These are phyloP conservation scores for Stenoptilia bipunctidactyla DNA, from an alignment of 2,888 invertebrate species.

Conservation along the genomic window DNA sequence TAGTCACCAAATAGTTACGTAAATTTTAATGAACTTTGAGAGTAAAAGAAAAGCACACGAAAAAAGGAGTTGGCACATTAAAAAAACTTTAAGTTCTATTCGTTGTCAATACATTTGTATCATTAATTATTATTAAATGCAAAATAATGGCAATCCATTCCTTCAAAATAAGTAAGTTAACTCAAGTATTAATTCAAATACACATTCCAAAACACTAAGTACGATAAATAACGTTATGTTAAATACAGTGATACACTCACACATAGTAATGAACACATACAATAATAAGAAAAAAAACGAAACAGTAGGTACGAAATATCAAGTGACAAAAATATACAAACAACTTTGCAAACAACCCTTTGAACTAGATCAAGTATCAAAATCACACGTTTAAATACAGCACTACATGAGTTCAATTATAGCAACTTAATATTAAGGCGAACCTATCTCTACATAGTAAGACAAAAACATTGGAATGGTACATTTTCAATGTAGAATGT, in stretches of 20 bases:
- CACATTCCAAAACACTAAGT: constrained; percentile 19
- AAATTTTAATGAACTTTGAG: too few relatives aligned
- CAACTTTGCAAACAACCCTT: constrained; percentile 49
- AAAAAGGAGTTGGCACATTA: constrained; percentile 15
- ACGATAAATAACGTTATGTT: constrained; percentile 10
- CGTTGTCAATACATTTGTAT: constrained; percentile 17
- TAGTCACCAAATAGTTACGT: too few relatives aligned
- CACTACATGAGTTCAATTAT: constrained; percentile 16
- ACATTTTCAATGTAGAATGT: constrained; percentile 64
- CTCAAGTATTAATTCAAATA: constrained; percentile 12
- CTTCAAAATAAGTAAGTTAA: constrained; percentile 1
- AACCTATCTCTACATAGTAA: constrained; percentile 61
- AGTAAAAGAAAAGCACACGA: neutral
- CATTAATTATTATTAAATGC: constrained; percentile 48
- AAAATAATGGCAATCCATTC: constrained; percentile 53
- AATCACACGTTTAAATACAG: neutral
- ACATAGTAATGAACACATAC: constrained; percentile 30
- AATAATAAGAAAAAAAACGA: constrained; percentile 26
- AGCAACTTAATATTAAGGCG: constrained; percentile 47
- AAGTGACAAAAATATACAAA: constrained; percentile 37
- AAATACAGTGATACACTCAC: constrained; percentile 27
- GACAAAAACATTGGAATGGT: constrained; percentile 64
- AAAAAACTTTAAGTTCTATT: constrained; percentile 15
- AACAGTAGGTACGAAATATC: constrained; percentile 36
- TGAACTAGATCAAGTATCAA: constrained; percentile 6